Base-by-base conservation (phyloP, 92 coral and sea anemone species). In the Actinernus sp. region DNA sequence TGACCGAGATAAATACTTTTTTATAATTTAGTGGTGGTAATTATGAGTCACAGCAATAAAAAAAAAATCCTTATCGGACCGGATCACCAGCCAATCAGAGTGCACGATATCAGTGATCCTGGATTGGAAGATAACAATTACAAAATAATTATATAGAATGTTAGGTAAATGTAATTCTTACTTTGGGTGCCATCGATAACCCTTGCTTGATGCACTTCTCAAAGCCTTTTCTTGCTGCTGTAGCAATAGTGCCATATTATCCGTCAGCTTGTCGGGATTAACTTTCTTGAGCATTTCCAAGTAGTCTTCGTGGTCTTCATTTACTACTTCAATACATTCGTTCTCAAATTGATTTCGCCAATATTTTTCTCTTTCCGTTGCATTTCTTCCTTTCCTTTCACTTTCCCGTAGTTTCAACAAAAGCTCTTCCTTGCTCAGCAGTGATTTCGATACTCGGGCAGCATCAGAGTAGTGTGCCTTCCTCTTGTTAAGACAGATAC, bases 211-310 rank as follows among this genome's bases (percentile, higher is more conserved):
- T 3, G 63, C 4, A 14, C 4, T 47, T 18, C 30, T 49, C n/a
- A 31, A 48, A 24, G 34, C 32, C 23, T 6, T 63, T 26, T 6
- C 49, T 26, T 78, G 84, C 8, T 78, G 70, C 17, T 78, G 66
- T 20, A 55, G 28, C 2, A 77, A 26, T 16, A 60, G 40, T 30
- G 13, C 28, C 78, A 67, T 57, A 4, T 68, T 79, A 2, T 34
- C 68, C 22, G 79, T 55, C 6, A 68, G 41, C 3, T 77, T 49
- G 0, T 41, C 29, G 12, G 37, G 29, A 27, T 73, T 43, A 0
- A 73, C 26, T 9, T 31, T 16, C 28, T 61, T 26, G 0, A 73
- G n/a, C 61, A 73, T 73, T 18, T 49, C 34, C 27, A 34, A 4
- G 20, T 25, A 51, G 33, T 73, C 80, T 14, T 31, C 6, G 19